Evolutionary conservation across 2,113 vertebrate species (phyloP).

Genomic region (Rallus limicola): DNA sequence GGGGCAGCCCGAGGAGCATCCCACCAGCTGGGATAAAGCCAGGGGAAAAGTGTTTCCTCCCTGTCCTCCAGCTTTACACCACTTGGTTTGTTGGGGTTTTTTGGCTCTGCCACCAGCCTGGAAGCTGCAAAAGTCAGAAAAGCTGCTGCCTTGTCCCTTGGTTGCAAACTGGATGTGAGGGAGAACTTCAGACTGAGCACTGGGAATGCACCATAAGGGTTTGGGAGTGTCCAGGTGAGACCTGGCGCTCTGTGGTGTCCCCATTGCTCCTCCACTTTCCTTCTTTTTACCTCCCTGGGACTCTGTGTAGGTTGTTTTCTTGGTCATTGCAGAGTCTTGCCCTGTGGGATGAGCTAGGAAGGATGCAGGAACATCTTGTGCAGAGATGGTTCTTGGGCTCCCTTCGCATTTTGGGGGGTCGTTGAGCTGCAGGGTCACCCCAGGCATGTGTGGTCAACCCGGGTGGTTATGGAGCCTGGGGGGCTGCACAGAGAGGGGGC

Average conservation of each 20-base stretch:
- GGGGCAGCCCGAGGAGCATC: neutral
- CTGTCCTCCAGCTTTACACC: neutral
- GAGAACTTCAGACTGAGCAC: neutral
- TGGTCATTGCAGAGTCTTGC: neutral
- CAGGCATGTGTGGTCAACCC: rapidly evolving
- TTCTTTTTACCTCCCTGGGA: neutral
- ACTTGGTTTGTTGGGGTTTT: no score
- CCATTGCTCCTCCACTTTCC: rapidly evolving
- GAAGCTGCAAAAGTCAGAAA: neutral
- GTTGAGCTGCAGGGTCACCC: neutral
- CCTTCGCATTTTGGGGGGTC: rapidly evolving
- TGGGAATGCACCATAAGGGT: rapidly evolving
- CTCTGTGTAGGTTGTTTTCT: neutral
- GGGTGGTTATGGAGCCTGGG: neutral
- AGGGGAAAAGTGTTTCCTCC: neutral
- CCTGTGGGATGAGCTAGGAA: rapidly evolving
- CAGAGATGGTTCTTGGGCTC: neutral
- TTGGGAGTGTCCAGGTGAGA: rapidly evolving
- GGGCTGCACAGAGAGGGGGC: no score
- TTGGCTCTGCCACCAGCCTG: neutral
- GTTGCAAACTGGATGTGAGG: neutral
- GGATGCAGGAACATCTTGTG: neutral
- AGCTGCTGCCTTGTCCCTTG: neutral
- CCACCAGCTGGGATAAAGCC: neutral
- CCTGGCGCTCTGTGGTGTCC: neutral